Base-by-base conservation (phyloP, 2,797 vertebrate species). In the Poecilia velifera region DNA sequence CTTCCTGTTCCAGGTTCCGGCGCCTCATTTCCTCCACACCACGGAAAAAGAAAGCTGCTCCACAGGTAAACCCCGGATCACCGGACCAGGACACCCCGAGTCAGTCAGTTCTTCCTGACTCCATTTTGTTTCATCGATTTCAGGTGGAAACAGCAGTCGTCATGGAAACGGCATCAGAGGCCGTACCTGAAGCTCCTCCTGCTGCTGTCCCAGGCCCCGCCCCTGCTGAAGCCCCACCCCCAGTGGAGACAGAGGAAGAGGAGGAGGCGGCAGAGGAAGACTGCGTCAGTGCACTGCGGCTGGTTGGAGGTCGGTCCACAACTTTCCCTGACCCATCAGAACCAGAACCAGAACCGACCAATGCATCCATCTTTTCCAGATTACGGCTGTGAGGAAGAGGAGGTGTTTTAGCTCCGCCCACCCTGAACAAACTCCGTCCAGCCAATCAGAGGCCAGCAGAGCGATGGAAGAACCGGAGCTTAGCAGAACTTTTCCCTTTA, bases 361-460 rank as follows among this genome's bases (percentile, higher is more conserved):
- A 59, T 47, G 47, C 0, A 6, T 49, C 47, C 47, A 49, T 78
- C 39, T 73, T 10, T 94, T 95, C 64, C 93, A 98, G 97, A 97
- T 93, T 98, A 98, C 0, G 97, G 97, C 88, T 97, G 96, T 90
- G 97, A 98, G 0, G 97, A 98, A 0, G 97, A 98, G 0, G 97
- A 98, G 0, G 95, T 94, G 59, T 97, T 96, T 88, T 93, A 92
- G 80, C 34, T 1, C 73, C 22, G 4, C n/a, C 36, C 36, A 80
- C 39, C 59, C 25, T 22, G 43, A 75, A 72, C n/a, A 0, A 74
- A 57, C 25, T 79, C 71, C 49, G 28, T 82, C 82, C 78, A 41
- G 72, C 55, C n/a, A 64, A 39, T 64, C 43, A 13, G 5, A 10
- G 62, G 62, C 66, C 47, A 39, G 1, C 43, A 45, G n/a, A 46